Percentiles rank a stretch among this genome's conserved stretches.
Conservation (phyloP, 2,888 invertebrate genomes). For the Acanthosepion lycidas region DNA sequence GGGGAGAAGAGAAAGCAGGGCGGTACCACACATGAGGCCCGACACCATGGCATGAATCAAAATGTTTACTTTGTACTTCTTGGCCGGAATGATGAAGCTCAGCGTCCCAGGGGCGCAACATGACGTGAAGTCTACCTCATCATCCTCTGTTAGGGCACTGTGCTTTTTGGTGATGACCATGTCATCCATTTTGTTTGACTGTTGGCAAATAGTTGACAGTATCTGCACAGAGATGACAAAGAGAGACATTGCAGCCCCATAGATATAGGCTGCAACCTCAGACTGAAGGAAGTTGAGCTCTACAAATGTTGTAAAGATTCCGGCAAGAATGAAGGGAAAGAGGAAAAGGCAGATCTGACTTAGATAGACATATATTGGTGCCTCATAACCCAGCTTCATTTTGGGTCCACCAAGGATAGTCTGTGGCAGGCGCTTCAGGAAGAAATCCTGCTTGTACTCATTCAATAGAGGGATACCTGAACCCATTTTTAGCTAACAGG, state of each 20-base stretch:
- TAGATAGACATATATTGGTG: constrained; percentile 70
- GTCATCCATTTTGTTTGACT: constrained; percentile 52
- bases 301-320: constrained; percentile 67
- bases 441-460: constrained; percentile 72
- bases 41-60: constrained; percentile 67
- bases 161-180: constrained; percentile 59
- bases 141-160: constrained; percentile 67
- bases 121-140: constrained; percentile 70
- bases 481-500: constrained; percentile 58
- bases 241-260: constrained; percentile 63
- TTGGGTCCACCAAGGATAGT: constrained; percentile 72
- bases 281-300: constrained; percentile 56
- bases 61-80: constrained; percentile 69
- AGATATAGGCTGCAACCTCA: constrained; percentile 58
- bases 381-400: constrained; percentile 68
- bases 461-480: constrained; percentile 71
- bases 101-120: constrained; percentile 71
- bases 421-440: constrained; percentile 72
- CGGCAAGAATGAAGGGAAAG: constrained; percentile 69
- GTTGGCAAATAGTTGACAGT: constrained; percentile 63
- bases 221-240: constrained; percentile 67
- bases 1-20: constrained; percentile 68
- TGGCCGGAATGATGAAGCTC: constrained; percentile 69
- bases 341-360: constrained; percentile 69
- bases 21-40: constrained; percentile 64